Base-by-base conservation (phyloP, 1,140 invertebrate genomes). In the Lepidostoma basale region DNA sequence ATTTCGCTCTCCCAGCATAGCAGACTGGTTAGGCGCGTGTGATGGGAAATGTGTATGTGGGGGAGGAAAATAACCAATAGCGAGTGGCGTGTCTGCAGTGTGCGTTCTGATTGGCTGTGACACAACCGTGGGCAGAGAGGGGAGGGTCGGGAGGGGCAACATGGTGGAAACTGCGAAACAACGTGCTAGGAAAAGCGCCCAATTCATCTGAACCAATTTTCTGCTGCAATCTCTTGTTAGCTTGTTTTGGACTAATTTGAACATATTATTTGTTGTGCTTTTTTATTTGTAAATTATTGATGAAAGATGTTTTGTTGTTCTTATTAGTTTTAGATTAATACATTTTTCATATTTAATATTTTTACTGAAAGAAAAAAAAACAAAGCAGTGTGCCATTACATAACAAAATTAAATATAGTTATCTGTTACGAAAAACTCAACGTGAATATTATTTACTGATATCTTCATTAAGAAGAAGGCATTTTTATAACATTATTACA, bases 91-190 rank as follows among this genome's bases (percentile, higher is more conserved):
- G 47, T 64, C 45, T 33, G 14, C 45, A 25, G 62, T 54, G 47
- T 72, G 62, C 58, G 49, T 72, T 30, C 18, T 40, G 72, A 81
- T 81, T 80, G 80, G 78, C 58, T 62, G 70, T 49, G 44, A 28
- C 45, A 28, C 25, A 28, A 26, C 44, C 54, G 58, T 12, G 52
- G 39, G 65, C 47, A 58, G 36, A 18, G 62, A 58, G 58, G 20
- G 54, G 39, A 44, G 54, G 40, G 68, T 36, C 60, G 44, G n/a
- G 62, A 33, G 44, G 62, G 62, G 40, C 62, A 67, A 63, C 60
- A 67, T 67, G 69, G 69, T 71, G 65, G 69, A 71, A 67, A 52
- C 23, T 20, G 23, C 14, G 65, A 45, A 36, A 16, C 63, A 16
- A 23, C 28, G 68, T 42, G 33, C 36, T n/a, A 56, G 36, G 49